Base-by-base conservation (phyloP, 2,888 invertebrate genomes). In the Drosophila algonquin region DNA sequence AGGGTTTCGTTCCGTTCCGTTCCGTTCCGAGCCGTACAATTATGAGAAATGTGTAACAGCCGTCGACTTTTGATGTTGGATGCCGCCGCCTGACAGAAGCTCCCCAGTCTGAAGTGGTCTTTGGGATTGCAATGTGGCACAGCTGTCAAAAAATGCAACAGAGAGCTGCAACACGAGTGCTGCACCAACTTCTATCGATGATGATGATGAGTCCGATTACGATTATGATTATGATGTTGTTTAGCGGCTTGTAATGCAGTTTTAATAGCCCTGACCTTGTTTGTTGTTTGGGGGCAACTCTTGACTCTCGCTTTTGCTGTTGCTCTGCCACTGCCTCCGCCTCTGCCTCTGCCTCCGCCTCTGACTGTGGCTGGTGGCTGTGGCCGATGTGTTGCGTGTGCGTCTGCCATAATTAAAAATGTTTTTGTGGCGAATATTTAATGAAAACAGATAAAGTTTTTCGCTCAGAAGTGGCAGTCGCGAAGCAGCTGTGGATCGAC, bases 341-440 rank as follows among this genome's bases (percentile, higher is more conserved):
- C 24, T 5, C 24, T 5, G 24, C 4, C 24, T 4, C 24, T 9
- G 14, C 44, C 24, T 24, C 24, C 5, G 24, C 24, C 5, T 5
- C 24, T 5, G 24, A 24, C 24, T 24, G 24, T 0, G 24, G 24
- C 24, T 5, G 24, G 48, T 64, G 65, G 60, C 74, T 32, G 32
- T 3, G 3, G 10, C 27, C 27, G 27, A 7, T 32, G 14, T 40
- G 40, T 40, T 40, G 40, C 40, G 40, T 40, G 68, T 67, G 63
- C 52, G 63, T 45, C 48, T 54, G 71, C 14, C 71, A 77, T 89
- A 89, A 87, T 81, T 84, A 87, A 89, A 84, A 76, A 40, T 40
- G 40, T 81, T 85, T 85, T 75, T 79, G 85, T 81, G 75, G 73
- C 79, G 74, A 84, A 57, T 76, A 75, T 78, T 88, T 87, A 79